Conservation (phyloP, 2,888 invertebrate genomes). For the Piscicola geometra region DNA sequence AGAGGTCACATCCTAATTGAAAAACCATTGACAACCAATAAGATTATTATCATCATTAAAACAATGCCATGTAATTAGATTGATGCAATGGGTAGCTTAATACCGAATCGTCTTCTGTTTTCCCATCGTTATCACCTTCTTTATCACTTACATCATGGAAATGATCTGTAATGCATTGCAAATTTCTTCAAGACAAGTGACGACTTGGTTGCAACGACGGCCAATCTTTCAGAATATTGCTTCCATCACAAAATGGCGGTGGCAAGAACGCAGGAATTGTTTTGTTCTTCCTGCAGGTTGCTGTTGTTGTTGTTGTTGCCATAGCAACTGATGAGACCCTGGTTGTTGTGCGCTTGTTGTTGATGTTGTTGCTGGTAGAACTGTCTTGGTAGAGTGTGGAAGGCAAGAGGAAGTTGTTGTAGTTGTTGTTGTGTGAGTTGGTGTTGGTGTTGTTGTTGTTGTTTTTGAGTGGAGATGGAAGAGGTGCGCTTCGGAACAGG, state of each 20-base stretch:
- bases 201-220: too few species aligned
- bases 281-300: background rate
- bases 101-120: too few species aligned
- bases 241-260: slow-evolving; percentile 9
- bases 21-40: too few species aligned
- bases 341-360: background rate
- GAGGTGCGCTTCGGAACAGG: background rate
- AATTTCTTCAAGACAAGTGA: too few species aligned
- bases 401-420: background rate
- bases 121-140: too few species aligned
- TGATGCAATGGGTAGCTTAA: too few species aligned
- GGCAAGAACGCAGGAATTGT: background rate
- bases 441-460: background rate
- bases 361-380: background rate
- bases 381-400: background rate
- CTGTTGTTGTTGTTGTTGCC: background rate
- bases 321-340: background rate
- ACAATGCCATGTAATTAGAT: too few species aligned
- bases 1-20: too few species aligned
- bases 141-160: too few species aligned
- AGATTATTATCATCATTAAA: too few species aligned
- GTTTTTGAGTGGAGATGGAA: background rate
- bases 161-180: too few species aligned
- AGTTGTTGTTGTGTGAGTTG: background rate
- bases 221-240: too few species aligned